phyloP scores from a whole-genome alignment of 2,797 vertebrate genomes.

The Hippocampus kuda region DNA sequence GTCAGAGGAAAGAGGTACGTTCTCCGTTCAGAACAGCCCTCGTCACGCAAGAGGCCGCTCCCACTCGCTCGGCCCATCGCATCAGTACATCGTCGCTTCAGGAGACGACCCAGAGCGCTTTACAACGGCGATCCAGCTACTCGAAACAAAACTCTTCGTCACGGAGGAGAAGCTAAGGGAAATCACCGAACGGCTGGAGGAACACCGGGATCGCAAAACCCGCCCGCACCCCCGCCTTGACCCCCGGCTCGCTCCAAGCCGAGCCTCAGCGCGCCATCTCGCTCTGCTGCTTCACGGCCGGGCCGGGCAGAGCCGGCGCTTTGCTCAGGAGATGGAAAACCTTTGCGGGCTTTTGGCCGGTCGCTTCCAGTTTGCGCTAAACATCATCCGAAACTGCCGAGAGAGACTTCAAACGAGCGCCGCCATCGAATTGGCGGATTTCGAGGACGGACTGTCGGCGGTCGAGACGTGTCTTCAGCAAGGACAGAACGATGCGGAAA shows the following conservation, averaged over 20 bases:
- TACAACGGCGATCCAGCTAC: conserved; percentile 77
- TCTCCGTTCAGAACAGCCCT: conserved; percentile 56
- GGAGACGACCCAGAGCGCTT: conserved; percentile 70
- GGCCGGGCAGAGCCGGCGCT: conserved; percentile 64
- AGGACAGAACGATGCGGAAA: conserved; percentile 44
- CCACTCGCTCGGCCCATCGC: conserved; percentile 41
- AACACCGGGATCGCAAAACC: conserved; percentile 70
- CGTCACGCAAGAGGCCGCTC: conserved; percentile 43
- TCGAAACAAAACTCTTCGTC: conserved; percentile 82
- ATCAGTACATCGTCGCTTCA: conserved; percentile 40
- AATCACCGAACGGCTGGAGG: conserved; percentile 76
- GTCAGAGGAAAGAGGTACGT: conserved; percentile 38
- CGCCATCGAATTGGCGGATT: conserved; percentile 27
- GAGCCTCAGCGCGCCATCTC: conserved; percentile 65
- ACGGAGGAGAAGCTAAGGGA: conserved; percentile 86
- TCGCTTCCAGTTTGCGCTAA: conserved; percentile 67
- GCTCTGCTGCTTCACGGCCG: conserved; percentile 74
- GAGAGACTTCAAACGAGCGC: conserved; percentile 59
- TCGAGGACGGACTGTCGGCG: conserved; percentile 46
- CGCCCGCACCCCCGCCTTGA: conserved; percentile 72
- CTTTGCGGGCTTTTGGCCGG: conserved; percentile 64
- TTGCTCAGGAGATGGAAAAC: conserved; percentile 57
- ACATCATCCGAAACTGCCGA: conserved; percentile 69
- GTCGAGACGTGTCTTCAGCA: conserved; percentile 50
- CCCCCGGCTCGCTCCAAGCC: conserved; percentile 72